Conservation (phyloP, 2,888 invertebrate genomes). For the Erannis defoliaria region DNA sequence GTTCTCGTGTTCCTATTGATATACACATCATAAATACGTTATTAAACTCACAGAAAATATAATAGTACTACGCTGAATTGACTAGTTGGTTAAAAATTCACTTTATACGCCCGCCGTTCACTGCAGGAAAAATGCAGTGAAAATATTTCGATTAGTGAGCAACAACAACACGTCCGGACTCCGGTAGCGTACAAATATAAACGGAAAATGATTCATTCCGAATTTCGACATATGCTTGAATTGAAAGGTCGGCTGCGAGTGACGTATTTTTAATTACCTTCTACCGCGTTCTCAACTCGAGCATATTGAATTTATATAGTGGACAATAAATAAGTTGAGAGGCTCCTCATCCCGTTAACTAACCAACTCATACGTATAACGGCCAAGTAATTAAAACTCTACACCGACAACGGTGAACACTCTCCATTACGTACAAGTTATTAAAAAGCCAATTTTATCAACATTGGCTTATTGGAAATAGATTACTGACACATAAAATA, state of each 20-base stretch:
- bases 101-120: conserved; percentile 11
- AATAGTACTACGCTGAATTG: no score
- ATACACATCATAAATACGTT: no score
- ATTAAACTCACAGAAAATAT: no score
- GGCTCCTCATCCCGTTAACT: conserved; percentile 55
- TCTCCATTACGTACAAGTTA: conserved; percentile 31
- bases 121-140: conserved; percentile 28
- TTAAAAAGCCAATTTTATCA: conserved; percentile 33
- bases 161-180: conserved; percentile 40
- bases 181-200: conserved; percentile 72
- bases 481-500: conserved; percentile 16
- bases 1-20: no score
- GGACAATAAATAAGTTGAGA: conserved; percentile 76
- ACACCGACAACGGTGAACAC: conserved; percentile 40
- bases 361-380: conserved; percentile 52
- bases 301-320: conserved; percentile 80
- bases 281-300: conserved; percentile 74
- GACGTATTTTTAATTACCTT: conserved; percentile 86
- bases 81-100: conserved; percentile 9
- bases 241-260: conserved; percentile 83
- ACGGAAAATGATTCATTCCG: conserved; percentile 82
- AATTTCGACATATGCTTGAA: conserved; percentile 83
- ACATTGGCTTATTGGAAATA: conserved; percentile 22
- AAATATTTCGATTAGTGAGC: conserved; percentile 43
- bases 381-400: conserved; percentile 59